Conservation (phyloP, 2,888 invertebrate species). For the Cheilosia urbana region DNA sequence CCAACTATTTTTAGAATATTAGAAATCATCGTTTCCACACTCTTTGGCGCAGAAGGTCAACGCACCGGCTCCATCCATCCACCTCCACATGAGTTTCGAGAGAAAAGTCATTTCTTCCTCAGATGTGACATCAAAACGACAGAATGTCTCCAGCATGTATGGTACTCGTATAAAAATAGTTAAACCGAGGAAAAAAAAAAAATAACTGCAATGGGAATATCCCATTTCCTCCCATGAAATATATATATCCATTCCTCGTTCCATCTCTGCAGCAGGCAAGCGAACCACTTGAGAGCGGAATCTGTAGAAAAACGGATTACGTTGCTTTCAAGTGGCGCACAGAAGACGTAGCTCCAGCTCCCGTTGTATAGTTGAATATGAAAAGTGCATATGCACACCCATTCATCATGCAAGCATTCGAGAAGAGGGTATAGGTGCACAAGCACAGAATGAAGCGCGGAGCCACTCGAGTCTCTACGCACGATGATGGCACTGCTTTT, state of each 20-base stretch:
- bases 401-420: conserved; percentile 62
- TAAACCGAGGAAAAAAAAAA: background rate
- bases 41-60: conserved; percentile 60
- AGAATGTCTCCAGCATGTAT: conserved; percentile 44
- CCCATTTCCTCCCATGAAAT: conserved; percentile 62
- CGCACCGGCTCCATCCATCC: conserved; percentile 48
- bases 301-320: conserved; percentile 71
- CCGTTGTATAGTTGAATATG: conserved; percentile 22
- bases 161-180: conserved; percentile 39
- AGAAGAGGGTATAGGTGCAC: conserved; percentile 1
- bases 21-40: conserved; percentile 44
- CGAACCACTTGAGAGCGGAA: conserved; percentile 65
- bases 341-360: conserved; percentile 33
- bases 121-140: conserved; percentile 62
- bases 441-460: conserved; percentile 25
- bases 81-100: conserved; percentile 59
- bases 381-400: conserved; percentile 48
- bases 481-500: conserved; percentile 40
- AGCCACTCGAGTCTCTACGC: conserved; percentile 49
- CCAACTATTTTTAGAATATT: conserved; percentile 51
- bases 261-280: conserved; percentile 10
- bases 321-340: conserved; percentile 66
- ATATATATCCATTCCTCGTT: conserved; percentile 20
- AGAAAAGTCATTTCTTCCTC: conserved; percentile 16
- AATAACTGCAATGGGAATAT: conserved; percentile 51